phyloP scores from a whole-genome alignment of 2,113 vertebrate species.

The Bostrychus sinensis region DNA sequence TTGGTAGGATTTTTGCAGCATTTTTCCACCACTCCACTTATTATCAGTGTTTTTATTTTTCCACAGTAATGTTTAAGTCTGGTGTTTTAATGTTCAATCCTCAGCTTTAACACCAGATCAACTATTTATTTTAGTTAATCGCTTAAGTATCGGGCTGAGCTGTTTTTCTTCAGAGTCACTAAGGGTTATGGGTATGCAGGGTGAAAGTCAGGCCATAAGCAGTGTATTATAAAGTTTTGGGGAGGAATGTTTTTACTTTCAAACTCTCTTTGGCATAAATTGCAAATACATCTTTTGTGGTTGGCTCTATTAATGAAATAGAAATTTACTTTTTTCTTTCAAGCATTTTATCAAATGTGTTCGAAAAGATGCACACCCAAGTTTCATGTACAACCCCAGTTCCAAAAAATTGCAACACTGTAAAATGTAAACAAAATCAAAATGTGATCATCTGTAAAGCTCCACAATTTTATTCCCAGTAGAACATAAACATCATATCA shows the following conservation, averaged over 20 bases:
- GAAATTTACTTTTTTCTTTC: no score
- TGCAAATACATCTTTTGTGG: conserved; percentile 37
- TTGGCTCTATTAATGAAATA: conserved; percentile 1
- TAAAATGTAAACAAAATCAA: no score
- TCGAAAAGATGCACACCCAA: no score
- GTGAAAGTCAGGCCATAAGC: conserved; percentile 72
- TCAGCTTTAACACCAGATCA: conserved; percentile 63
- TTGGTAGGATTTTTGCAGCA: conserved; percentile 73
- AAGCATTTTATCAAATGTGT: no score
- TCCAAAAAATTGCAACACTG: no score
- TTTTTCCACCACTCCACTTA: conserved; percentile 62
- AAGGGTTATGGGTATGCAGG: conserved; percentile 66
- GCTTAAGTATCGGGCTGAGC: conserved; percentile 55
- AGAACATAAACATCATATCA: no score
- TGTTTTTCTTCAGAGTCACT: conserved; percentile 57
- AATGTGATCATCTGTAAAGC: no score
- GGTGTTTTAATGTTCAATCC: conserved; percentile 74
- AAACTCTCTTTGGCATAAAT: conserved; percentile 36
- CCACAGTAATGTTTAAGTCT: conserved; percentile 62
- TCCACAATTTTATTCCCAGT: no score
- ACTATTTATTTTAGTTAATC: conserved; percentile 77
- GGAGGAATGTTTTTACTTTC: conserved; percentile 49
- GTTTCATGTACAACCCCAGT: no score
- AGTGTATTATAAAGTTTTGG: conserved; percentile 46
- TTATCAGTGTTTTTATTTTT: conserved; percentile 57